Conservation (phyloP, 2,888 invertebrate species). For the Scrobipalpa costella region DNA sequence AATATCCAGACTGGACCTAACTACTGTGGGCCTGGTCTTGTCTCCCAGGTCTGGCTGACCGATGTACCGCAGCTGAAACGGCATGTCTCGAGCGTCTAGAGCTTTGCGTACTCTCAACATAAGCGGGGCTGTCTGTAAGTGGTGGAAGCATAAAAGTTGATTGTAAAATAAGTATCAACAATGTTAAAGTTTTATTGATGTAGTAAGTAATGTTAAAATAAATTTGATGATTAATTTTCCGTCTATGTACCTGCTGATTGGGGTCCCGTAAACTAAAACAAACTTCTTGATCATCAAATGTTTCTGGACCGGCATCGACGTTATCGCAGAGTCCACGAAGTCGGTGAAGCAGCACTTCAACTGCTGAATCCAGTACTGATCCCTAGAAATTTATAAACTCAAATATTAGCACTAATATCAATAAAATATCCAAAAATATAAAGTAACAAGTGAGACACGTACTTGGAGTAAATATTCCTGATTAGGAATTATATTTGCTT, state of each 20-base stretch:
- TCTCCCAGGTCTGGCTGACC: conserved; percentile 95
- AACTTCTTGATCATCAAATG: conserved; percentile 96
- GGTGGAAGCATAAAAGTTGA: neutral
- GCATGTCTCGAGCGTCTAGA: conserved; percentile 89
- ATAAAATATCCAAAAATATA: conserved; percentile 1
- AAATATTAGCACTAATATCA: neutral
- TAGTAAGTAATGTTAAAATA: too few relatives aligned
- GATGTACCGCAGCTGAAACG: conserved; percentile 94
- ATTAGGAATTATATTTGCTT: conserved; percentile 93
- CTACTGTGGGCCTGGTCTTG: conserved; percentile 93
- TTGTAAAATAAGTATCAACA: neutral
- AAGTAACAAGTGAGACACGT: conserved; percentile 18
- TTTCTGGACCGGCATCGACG: conserved; percentile 93
- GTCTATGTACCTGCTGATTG: conserved; percentile 73
- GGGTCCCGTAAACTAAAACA: conserved; percentile 90
- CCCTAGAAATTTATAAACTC: conserved; percentile 79
- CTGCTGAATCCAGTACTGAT: conserved; percentile 94
- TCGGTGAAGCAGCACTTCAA: conserved; percentile 94
- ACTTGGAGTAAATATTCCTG: conserved; percentile 92
- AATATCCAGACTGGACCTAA: conserved; percentile 95
- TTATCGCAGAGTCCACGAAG: conserved; percentile 96
- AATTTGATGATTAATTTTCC: neutral
- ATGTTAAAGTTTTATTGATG: too few relatives aligned
- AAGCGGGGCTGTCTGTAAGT: conserved; percentile 81
- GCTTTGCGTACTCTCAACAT: conserved; percentile 92